Base-by-base conservation (phyloP, 2,113 vertebrate genomes). In the Melierax canorus region DNA sequence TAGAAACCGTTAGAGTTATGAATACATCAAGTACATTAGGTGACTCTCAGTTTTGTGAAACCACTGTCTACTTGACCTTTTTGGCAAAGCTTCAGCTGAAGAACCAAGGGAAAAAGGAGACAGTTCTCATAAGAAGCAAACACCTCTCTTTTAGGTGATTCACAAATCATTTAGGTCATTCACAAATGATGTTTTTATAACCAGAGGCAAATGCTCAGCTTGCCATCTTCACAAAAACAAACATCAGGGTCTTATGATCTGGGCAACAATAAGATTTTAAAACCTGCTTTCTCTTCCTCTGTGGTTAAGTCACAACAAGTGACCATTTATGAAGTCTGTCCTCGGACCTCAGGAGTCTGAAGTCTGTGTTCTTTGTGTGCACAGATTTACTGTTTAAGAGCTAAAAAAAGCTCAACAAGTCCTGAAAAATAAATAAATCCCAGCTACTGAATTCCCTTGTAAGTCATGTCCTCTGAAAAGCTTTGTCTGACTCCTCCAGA, bases 401-500 rank as follows among this genome's bases (percentile, higher is more conserved):
- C 81, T 95, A 60, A 87, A 96, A 74, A 95, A 95, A 94, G 29
- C 77, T 85, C 87, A 72, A 48, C 17, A 48, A 86, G 30, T 29
- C 45, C 53, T 72, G 81, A 93, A 85, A 74, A 92, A 94, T 62
- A 97, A 97, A 95, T 92, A 94, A 92, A 89, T 94, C 45, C 19
- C 46, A 90, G 59, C 59, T 90, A 86, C 67, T 77, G 78, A 83
- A 86, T 83, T 95, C 69, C 32, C 45, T 75, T 94, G 46, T 84
- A 97, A 94, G 86, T 77, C 73, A 77, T 84, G 86, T 94, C 92
- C 92, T 94, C 63, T 90, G 88, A 60, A 96, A 92, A 94, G 86
- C 53, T 89, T 41, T 94, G 69, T 88, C 91, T 93, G 86, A 78
- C 83, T 95, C 64, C 83, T 94, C 53, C 94, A 91, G 88, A 95